A percentile compares a stretch with the other conserved stretches of the same genome.
Conservation (phyloP, 2,888 invertebrate genomes). For the Slavum lentiscoides region DNA sequence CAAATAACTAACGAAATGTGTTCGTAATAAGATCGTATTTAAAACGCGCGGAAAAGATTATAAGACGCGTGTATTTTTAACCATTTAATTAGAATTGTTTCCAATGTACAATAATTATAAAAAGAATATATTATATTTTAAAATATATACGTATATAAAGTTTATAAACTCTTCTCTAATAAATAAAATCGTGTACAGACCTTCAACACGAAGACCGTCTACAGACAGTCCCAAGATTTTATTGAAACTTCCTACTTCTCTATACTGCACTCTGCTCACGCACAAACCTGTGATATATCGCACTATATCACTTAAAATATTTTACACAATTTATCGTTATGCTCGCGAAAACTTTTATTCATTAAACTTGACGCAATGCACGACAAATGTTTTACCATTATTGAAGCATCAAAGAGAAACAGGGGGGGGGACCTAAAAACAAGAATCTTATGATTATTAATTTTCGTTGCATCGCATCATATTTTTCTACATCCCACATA, state of each 20-base stretch:
- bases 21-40: too few species aligned
- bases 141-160: too few species aligned
- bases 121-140: too few species aligned
- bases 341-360: constrained; percentile 9
- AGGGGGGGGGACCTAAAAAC: too few species aligned
- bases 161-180: background rate
- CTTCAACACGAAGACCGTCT: too few species aligned
- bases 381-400: constrained; percentile 18
- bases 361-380: constrained; percentile 7
- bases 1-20: too few species aligned
- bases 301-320: background rate
- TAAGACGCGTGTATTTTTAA: background rate
- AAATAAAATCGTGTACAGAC: background rate
- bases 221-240: constrained; percentile 22
- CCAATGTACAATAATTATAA: background rate
- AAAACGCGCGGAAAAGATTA: too few species aligned
- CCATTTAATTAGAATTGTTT: background rate
- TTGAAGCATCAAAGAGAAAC: background rate
- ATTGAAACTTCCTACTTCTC: constrained; percentile 30
- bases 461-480: too few species aligned
- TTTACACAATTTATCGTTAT: constrained; percentile 7
- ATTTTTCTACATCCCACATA: too few species aligned
- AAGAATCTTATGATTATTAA: too few species aligned
- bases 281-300: background rate
- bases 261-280: background rate